phyloP scores from a whole-genome alignment of 2,113 vertebrate genomes.

The Taurulus bubalis region DNA sequence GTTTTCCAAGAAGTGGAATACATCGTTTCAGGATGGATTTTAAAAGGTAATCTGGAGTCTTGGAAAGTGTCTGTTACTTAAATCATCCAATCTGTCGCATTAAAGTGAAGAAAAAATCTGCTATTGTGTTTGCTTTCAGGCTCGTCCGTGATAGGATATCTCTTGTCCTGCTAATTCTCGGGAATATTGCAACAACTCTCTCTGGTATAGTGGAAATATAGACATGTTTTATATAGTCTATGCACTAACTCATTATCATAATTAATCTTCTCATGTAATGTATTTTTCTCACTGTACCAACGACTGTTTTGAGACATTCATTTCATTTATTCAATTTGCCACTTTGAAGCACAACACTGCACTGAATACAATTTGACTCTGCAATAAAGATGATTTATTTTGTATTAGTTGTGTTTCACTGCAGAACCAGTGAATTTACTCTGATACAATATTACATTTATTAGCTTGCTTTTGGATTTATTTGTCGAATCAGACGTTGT shows the following conservation, averaged over 20 bases:
- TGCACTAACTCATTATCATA: background rate
- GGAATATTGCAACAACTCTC: background rate
- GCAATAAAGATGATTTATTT: accelerated
- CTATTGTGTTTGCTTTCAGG: slow-evolving; percentile 14
- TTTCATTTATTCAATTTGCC: too few relatives aligned
- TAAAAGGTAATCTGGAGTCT: background rate
- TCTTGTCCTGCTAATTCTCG: background rate
- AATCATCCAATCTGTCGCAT: background rate
- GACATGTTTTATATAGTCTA: too few relatives aligned
- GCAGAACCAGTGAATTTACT: background rate
- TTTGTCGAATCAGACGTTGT: too few relatives aligned
- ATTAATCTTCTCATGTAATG: background rate
- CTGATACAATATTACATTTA: background rate
- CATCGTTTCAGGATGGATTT: background rate
- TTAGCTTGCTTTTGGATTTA: background rate
- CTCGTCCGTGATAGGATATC: background rate
- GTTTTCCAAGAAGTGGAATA: background rate
- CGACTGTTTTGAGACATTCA: slow-evolving; percentile 35
- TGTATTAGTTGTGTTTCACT: background rate
- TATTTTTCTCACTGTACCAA: slow-evolving; percentile 65
- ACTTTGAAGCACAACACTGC: slow-evolving; percentile 55
- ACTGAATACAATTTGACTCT: slow-evolving; percentile 53
- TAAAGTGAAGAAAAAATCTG: background rate
- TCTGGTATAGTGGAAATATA: background rate
- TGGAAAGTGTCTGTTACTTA: too few relatives aligned